These are phyloP conservation scores for Lasioglossum vierecki DNA, from an alignment of 2,888 invertebrate genomes.

Conservation along the genomic window DNA sequence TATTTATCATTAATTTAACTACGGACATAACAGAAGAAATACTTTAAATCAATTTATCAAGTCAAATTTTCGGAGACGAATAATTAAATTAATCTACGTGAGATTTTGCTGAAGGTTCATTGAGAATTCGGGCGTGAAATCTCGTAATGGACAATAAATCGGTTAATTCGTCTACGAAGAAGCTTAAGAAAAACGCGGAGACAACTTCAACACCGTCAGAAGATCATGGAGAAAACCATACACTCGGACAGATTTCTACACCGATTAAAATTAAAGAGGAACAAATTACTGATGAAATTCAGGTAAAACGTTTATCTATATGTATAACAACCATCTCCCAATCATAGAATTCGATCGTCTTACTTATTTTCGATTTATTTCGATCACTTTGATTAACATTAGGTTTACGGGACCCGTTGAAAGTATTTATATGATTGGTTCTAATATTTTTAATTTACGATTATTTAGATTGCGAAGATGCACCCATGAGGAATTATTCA, in stretches of 20 bases:
- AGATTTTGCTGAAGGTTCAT: slow-evolving; percentile 8
- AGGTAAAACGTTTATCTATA: slow-evolving; percentile 84
- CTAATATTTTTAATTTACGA: background rate
- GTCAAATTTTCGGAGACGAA: background rate
- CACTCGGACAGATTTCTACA: slow-evolving; percentile 6
- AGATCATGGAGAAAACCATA: slow-evolving; percentile 33
- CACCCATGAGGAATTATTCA: no score
- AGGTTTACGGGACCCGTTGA: background rate
- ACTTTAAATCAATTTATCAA: background rate
- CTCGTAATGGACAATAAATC: slow-evolving; percentile 47
- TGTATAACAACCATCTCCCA: background rate
- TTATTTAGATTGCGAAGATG: no score
- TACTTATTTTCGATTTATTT: background rate
- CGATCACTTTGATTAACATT: background rate
- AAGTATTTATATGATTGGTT: background rate
- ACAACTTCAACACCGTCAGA: slow-evolving; percentile 24
- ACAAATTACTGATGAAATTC: slow-evolving; percentile 90
- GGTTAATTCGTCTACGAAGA: slow-evolving; percentile 13
- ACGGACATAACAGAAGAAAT: background rate
- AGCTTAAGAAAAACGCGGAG: slow-evolving; percentile 27
- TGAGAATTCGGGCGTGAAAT: slow-evolving; percentile 22
- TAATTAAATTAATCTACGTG: background rate
- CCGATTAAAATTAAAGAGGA: slow-evolving; percentile 88
- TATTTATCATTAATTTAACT: background rate
- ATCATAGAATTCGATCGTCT: background rate